Conservation (phyloP, 2,113 vertebrate species). For the Xiphophorus couchianus region DNA sequence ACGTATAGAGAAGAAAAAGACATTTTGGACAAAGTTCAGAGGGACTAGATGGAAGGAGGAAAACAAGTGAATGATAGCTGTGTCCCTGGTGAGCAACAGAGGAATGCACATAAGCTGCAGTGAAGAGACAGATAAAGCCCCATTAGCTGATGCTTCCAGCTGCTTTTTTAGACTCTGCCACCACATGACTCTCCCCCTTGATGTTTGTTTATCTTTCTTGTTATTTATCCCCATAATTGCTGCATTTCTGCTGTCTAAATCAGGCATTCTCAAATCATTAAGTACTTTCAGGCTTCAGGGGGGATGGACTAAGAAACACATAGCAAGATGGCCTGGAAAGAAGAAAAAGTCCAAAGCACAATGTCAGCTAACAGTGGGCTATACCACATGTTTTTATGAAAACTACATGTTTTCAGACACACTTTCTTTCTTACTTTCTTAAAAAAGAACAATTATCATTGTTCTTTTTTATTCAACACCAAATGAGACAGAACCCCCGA, state of each 20-base stretch:
- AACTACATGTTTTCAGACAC: not conserved
- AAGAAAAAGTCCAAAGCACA: not conserved
- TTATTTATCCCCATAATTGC: constrained; percentile 79
- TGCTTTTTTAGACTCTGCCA: constrained; percentile 70
- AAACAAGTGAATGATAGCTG: constrained; percentile 46
- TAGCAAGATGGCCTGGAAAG: not conserved
- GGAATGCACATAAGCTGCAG: constrained; percentile 60
- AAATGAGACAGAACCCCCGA: too few relatives aligned
- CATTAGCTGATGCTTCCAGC: constrained; percentile 78
- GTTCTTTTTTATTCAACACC: too few relatives aligned
- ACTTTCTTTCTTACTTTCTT: too few relatives aligned
- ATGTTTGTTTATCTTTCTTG: constrained; percentile 80
- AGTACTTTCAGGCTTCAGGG: constrained; percentile 29
- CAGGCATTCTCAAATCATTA: constrained; percentile 56
- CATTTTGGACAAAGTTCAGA: constrained; percentile 23
- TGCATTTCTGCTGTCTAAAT: constrained; percentile 59
- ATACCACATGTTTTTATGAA: not conserved
- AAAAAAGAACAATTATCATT: not conserved
- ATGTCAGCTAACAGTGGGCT: not conserved
- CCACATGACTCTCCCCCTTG: constrained; percentile 74
- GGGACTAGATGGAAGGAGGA: constrained; percentile 38
- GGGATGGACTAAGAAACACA: constrained; percentile 25
- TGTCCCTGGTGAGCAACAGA: constrained; percentile 55
- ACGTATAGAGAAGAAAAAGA: constrained; percentile 5
- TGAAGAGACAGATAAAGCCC: constrained; percentile 74